Conservation (phyloP, 2,888 invertebrate genomes). For the Orthonychiurus folsomi region DNA sequence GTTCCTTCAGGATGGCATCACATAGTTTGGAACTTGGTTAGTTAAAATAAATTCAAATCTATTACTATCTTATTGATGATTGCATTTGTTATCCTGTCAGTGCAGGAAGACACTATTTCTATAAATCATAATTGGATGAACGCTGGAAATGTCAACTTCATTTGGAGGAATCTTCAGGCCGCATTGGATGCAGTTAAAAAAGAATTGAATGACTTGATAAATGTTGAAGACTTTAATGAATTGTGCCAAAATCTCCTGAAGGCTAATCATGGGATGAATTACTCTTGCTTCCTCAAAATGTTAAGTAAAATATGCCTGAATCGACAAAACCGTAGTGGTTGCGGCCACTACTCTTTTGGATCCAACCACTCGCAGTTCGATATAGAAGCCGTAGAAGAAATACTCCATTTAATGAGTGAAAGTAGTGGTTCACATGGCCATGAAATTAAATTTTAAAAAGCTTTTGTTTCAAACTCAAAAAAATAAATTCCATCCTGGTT, state of each 20-base stretch:
- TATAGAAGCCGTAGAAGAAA: not conserved
- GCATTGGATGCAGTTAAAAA: constrained; percentile 59
- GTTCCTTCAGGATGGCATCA: constrained; percentile 97
- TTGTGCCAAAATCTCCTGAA: constrained; percentile 71
- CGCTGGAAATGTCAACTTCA: constrained; percentile 66
- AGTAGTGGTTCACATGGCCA: no score
- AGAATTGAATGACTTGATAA: constrained; percentile 69
- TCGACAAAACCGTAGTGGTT: constrained; percentile 18
- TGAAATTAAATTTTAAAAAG: no score
- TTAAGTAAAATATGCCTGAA: constrained; percentile 56
- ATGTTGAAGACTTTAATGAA: constrained; percentile 61
- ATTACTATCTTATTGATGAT: not conserved
- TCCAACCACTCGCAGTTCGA: constrained; percentile 1
- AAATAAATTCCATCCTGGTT: no score
- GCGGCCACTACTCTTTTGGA: not conserved
- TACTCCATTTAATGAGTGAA: not conserved
- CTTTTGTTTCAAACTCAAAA: no score
- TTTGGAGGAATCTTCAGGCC: constrained; percentile 60
- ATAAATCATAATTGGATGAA: constrained; percentile 98
- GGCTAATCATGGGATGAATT: constrained; percentile 69
- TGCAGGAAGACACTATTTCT: constrained; percentile 78
- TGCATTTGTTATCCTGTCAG: constrained; percentile 24
- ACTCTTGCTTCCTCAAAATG: constrained; percentile 58
- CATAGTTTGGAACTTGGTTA: constrained; percentile 81
- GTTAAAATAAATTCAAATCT: constrained; percentile 21